Evolutionary conservation across 2,113 vertebrate genomes (phyloP).

Genomic region (Odocoileus virginianus): DNA sequence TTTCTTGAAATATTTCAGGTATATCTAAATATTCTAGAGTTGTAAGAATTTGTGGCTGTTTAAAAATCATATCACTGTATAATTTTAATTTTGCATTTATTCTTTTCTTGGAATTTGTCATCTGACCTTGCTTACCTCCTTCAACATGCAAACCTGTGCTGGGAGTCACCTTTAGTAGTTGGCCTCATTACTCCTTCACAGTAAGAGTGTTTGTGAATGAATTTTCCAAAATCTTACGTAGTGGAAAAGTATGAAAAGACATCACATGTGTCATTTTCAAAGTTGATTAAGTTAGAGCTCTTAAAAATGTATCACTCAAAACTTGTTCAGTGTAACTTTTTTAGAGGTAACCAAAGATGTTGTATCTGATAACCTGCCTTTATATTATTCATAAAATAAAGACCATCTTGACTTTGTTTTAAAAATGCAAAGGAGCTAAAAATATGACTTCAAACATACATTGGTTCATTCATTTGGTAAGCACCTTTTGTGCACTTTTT

Average conservation of each 20-base stretch:
- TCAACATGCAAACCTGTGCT: background rate
- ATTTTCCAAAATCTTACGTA: background rate
- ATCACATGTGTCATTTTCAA: background rate
- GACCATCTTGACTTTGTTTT: background rate
- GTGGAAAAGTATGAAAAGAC: background rate
- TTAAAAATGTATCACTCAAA: background rate
- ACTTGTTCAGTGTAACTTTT: background rate
- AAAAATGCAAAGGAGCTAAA: background rate
- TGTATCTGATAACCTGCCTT: background rate
- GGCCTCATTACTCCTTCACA: background rate
- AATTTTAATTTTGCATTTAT: slow-evolving; percentile 14
- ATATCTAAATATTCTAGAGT: background rate
- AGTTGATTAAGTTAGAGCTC: background rate
- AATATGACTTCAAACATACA: background rate
- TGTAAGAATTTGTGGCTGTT: background rate
- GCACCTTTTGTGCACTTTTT: background rate
- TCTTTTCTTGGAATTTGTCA: background rate
- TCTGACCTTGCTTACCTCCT: background rate
- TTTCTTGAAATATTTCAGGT: slow-evolving; percentile 35
- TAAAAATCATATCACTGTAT: slow-evolving; percentile 16
- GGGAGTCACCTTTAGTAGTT: slow-evolving; percentile 31
- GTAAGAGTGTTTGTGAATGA: background rate
- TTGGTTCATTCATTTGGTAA: background rate
- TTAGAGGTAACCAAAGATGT: background rate
- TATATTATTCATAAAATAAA: slow-evolving; percentile 13